These are phyloP conservation scores for Darevskia nairensis DNA, from an alignment of 2,797 vertebrate genomes.

Conservation along the genomic window DNA sequence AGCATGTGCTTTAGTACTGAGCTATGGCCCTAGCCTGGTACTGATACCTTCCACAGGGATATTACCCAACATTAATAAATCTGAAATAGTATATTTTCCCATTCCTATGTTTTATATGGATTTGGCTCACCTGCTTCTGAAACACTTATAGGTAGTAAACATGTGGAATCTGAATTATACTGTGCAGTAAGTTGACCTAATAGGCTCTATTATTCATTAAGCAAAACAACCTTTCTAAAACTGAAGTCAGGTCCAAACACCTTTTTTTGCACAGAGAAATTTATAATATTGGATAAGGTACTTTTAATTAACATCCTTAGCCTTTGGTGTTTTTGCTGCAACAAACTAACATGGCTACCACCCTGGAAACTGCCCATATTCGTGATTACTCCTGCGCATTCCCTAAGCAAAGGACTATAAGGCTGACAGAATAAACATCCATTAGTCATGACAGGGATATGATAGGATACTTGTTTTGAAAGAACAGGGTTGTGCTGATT, in stretches of 20 bases:
- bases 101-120: constrained; percentile 3
- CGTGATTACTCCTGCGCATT: constrained; percentile 21
- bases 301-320: not conserved
- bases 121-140: constrained; percentile 5
- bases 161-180: not conserved
- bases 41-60: not conserved
- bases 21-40: not conserved
- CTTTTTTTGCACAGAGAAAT: not conserved
- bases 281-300: not conserved
- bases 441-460: not conserved
- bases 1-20: not conserved
- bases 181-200: not conserved
- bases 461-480: not conserved
- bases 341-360: not conserved
- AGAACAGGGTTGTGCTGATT: constrained; percentile 2
- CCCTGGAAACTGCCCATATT: not conserved
- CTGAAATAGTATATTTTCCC: not conserved
- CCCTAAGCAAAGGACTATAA: constrained; percentile 7
- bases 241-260: not conserved
- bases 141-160: not conserved
- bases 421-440: not conserved
- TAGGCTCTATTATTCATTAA: not conserved
- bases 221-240: not conserved
- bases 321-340: constrained; percentile 15
- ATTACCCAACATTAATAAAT: not conserved